Percentiles rank a stretch among this genome's conserved stretches.
phyloP scores from a whole-genome alignment of 2,888 invertebrate species.

The Pachycephus smyrnensis region DNA sequence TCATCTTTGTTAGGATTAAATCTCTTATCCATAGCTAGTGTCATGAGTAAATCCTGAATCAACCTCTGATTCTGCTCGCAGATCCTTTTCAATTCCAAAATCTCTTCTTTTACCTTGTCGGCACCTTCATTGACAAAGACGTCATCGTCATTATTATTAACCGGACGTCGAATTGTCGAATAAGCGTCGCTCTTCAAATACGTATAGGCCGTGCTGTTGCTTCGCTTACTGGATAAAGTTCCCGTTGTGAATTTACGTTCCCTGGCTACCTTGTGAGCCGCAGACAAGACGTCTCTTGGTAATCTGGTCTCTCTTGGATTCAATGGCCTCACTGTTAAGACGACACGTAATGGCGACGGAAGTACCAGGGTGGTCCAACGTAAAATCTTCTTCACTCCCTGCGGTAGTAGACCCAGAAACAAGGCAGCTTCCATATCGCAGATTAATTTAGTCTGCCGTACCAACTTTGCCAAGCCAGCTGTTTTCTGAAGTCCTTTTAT shows the following conservation, averaged over 20 bases:
- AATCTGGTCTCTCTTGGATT: constrained; percentile 86
- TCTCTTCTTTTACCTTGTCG: constrained; percentile 43
- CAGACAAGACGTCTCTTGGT: constrained; percentile 82
- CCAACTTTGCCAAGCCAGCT: constrained; percentile 84
- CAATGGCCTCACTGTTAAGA: constrained; percentile 84
- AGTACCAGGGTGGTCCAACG: constrained; percentile 84
- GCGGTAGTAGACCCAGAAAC: constrained; percentile 83
- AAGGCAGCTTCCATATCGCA: constrained; percentile 86
- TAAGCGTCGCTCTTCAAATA: constrained; percentile 45
- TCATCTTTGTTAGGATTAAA: background rate
- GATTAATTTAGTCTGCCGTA: constrained; percentile 87
- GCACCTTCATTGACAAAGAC: constrained; percentile 26
- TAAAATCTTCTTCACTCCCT: constrained; percentile 78
- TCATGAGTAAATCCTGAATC: constrained; percentile 51
- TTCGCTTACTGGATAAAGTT: constrained; percentile 45
- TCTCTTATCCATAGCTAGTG: constrained; percentile 32
- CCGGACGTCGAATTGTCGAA: constrained; percentile 32
- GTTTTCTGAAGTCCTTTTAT: constrained; percentile 89
- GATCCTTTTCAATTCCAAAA: constrained; percentile 50
- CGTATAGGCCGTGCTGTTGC: constrained; percentile 42
- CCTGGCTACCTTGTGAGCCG: constrained; percentile 85
- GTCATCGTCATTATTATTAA: constrained; percentile 32
- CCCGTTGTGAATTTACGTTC: constrained; percentile 70
- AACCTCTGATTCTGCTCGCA: constrained; percentile 55
- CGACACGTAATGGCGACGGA: constrained; percentile 85